Evolutionary conservation across 2,113 vertebrate species (phyloP), one percentile per base, ranked within the genome.

Genomic region (Hydropotes inermis): DNA sequence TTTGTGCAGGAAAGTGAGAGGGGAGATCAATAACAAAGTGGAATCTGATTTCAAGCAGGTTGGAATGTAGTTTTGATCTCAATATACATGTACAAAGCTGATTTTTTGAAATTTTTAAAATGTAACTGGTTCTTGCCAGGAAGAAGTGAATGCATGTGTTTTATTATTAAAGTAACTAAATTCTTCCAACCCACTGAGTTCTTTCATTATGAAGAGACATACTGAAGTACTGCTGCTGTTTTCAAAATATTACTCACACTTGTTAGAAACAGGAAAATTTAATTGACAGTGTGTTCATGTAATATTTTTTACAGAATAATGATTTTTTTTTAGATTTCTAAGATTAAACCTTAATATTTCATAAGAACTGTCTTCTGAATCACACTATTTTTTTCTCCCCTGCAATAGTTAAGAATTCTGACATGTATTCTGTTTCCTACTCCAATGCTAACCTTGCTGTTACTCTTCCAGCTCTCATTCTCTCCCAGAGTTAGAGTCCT

Each of bases 41-140:
- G 81, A 98, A 96, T 96, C 50, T 97, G 97, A 98, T 98, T 98
- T 98, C 95, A 97, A 98, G 78, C 93, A 98, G 93, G 91, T 97
- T 97, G 78, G 92, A 96, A 93, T 52, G 61, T 84, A 87, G 55
- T 82, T 95, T 97, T 96, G 47, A 93, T 84, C 8, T 92, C 55
- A 39, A 60, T 25, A 91, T 54, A 61, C 14, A 43, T 93, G 30
- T 30, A 60, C 33, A 52, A 85, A 25, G 16, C 13, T 96, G 45
- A 11, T 25, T 89, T 94, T n/a, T 74, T 27, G 74, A 87, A 25
- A 79, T 55, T 94, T 52, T 64, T 21, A 81, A 85, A 87, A 60
- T 47, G 12, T 47, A 89, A 85, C 14, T 7, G 21, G 8, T 64
- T 74, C 50, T 39, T 84, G 28, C 23, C 15, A 70, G 25, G 45